Evolutionary conservation across 2,888 invertebrate genomes (phyloP).

Genomic region (Dilophus febrilis): DNA sequence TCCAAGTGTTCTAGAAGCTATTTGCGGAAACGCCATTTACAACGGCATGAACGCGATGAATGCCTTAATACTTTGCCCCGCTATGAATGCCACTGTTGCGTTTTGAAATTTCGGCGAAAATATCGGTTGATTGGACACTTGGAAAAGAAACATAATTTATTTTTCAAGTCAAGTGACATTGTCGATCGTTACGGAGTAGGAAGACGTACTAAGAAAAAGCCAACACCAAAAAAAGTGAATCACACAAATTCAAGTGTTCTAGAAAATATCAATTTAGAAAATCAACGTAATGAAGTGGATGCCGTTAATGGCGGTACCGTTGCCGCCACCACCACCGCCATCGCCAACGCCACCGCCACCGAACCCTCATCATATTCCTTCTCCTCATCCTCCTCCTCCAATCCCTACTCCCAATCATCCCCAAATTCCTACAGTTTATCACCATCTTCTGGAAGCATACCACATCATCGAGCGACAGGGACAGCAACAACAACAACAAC

Average conservation of each 20-base stretch:
- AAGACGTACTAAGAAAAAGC: too few species aligned
- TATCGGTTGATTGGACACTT: constrained; percentile 34
- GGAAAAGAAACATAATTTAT: constrained; percentile 28
- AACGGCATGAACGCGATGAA: constrained; percentile 37
- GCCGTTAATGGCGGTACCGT: constrained; percentile 7
- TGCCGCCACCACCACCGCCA: constrained; percentile 9
- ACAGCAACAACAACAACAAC: background rate
- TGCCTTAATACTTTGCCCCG: constrained; percentile 34
- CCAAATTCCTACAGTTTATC: too few species aligned
- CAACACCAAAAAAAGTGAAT: constrained; percentile 1
- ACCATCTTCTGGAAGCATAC: too few species aligned
- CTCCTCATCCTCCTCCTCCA: too few species aligned
- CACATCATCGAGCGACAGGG: too few species aligned
- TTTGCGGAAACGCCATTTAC: constrained; percentile 40
- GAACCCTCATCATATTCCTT: background rate
- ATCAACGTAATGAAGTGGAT: constrained; percentile 20
- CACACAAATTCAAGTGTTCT: too few species aligned
- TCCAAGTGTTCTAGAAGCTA: constrained; percentile 39
- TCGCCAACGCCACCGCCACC: constrained; percentile 12
- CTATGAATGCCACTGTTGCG: constrained; percentile 34
- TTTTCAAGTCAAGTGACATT: too few species aligned
- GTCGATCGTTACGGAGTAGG: constrained; percentile 18
- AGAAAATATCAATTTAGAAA: too few species aligned
- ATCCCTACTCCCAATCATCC: too few species aligned
- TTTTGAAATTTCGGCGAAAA: constrained; percentile 33